Evolutionary conservation across 2,888 invertebrate genomes (phyloP).

Genomic region (Hartigia nigra): DNA sequence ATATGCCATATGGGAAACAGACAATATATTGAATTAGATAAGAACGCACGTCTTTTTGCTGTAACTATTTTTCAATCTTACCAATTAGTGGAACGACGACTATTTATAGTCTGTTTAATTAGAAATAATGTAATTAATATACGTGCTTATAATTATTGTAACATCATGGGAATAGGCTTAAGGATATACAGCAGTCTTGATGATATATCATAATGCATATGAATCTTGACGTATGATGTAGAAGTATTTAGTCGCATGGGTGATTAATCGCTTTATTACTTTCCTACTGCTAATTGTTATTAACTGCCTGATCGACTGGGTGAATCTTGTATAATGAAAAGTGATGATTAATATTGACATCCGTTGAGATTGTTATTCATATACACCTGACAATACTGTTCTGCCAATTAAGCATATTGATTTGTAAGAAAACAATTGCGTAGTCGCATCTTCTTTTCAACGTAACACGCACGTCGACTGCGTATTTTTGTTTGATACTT

Average conservation of each 20-base stretch:
- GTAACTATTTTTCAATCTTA: neutral
- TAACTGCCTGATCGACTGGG: neutral
- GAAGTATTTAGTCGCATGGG: neutral
- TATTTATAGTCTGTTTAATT: neutral
- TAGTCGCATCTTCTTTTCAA: neutral
- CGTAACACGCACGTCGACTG: neutral
- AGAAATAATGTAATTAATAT: neutral
- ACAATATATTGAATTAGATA: neutral
- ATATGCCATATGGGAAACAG: slow-evolving; percentile 25
- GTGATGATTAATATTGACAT: neutral
- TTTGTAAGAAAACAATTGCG: neutral
- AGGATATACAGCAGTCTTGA: neutral
- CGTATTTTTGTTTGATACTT: neutral
- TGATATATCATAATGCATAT: too few relatives aligned
- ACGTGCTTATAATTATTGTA: neutral
- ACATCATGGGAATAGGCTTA: neutral
- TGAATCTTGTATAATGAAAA: neutral
- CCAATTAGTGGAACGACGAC: neutral
- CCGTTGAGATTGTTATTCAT: neutral
- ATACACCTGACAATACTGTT: neutral
- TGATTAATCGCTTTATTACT: neutral
- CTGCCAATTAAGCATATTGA: neutral
- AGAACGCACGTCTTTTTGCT: neutral
- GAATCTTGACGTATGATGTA: neutral
- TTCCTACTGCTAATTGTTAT: neutral